Base-by-base conservation (phyloP, 2,888 invertebrate genomes). In the Machimus rusticus region DNA sequence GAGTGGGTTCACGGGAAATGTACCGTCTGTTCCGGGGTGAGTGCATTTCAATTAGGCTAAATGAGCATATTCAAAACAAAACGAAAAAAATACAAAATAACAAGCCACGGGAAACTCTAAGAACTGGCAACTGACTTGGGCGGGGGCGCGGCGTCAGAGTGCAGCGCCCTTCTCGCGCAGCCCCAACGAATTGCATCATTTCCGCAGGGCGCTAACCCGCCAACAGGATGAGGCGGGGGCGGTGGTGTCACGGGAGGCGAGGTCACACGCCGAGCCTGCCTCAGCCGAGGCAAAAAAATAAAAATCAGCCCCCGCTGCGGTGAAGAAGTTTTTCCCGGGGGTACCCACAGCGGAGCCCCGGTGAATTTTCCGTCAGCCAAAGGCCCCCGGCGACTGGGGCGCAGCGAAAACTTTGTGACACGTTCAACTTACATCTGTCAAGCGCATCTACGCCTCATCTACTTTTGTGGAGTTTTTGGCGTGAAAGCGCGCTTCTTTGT, bases 371-470 rank as follows among this genome's bases (percentile, higher is more conserved):
- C 43, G 79, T 46, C 79, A 79, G 79, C 46, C 37, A 28, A 79
- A 46, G 28, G 43, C 79, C 31, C 34, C 51, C 19, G 31, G 81
- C 81, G 81, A 81, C 55, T 31, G 34, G 51, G 43, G 16, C 51
- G 81, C 28, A 81, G 19, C 51, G 81, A 81, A 34, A 81, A 81
- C 51, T 81, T 81, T 81, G 51, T 81, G 81, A 81, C 81, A 81
- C 55, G 81, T 81, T 81, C 81, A 81, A 81, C 81, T 81, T 51
- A 81, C 81, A 81, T 81, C 81, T 81, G 81, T 81, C 81, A 81
- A 81, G 28, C 51, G 34, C 81, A 81, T 81, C 81, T 78, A 78
- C 43, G 78, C 81, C 46, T 81, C 43, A 55, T 43, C 81, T 55
- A 28, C 55, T 81, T 46, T 79, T 81, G 46, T 51, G 28, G 43